phyloP scores from a whole-genome alignment of 2,797 vertebrate genomes.

The Halcyon leucocephala region DNA sequence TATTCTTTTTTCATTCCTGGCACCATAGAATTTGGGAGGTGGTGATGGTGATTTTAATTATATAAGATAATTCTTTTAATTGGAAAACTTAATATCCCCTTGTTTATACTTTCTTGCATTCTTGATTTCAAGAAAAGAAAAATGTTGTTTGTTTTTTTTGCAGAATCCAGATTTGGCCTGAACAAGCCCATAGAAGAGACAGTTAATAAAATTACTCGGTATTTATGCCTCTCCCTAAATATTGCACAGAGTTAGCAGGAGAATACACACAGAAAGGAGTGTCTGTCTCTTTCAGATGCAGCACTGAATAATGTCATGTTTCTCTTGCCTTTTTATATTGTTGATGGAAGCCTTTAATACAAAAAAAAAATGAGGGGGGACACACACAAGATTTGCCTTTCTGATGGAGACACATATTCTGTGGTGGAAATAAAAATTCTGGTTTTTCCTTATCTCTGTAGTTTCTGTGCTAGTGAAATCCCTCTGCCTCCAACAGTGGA shows the following conservation, averaged over 20 bases:
- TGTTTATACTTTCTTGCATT: slow-evolving; percentile 42
- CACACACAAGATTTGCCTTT: background rate
- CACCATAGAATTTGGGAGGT: background rate
- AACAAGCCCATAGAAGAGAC: slow-evolving; percentile 26
- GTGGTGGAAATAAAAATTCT: background rate
- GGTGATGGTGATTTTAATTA: slow-evolving; percentile 20
- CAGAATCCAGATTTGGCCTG: slow-evolving; percentile 38
- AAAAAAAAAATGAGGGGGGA: background rate
- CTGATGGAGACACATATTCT: accelerated
- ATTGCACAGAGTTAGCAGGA: background rate
- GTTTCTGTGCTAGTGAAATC: background rate
- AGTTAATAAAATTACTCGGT: slow-evolving; percentile 30
- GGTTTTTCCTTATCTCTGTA: background rate
- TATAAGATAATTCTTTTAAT: slow-evolving; percentile 30
- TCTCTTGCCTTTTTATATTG: background rate
- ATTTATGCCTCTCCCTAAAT: slow-evolving; percentile 32
- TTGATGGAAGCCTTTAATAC: background rate
- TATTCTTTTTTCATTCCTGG: background rate
- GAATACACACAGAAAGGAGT: slow-evolving; percentile 2
- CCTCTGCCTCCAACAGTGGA: background rate
- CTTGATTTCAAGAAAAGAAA: background rate
- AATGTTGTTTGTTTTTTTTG: slow-evolving; percentile 44
- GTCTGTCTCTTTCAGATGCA: background rate
- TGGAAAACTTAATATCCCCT: slow-evolving; percentile 28
- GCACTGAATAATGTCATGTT: slow-evolving; percentile 3